A percentile compares a stretch with the other conserved stretches of the same genome.
These are phyloP conservation scores for Scaptomyza reducta DNA, from an alignment of 2,888 invertebrate species.

Conservation along the genomic window DNA sequence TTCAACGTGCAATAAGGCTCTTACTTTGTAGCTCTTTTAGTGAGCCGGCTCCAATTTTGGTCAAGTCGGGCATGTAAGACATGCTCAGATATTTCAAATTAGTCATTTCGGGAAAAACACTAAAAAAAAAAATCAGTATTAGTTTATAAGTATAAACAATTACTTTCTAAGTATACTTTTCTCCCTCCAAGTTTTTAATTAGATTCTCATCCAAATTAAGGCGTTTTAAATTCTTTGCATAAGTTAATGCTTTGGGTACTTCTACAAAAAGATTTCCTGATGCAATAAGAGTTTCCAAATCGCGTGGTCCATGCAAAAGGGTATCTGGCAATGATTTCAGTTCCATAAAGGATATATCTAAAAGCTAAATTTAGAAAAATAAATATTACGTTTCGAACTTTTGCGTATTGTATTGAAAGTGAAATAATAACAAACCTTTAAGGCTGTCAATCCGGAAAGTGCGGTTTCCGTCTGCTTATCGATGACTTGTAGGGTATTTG, in stretches of 20 bases:
- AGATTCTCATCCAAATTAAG: constrained; percentile 90
- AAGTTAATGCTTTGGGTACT: constrained; percentile 87
- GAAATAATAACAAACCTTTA: constrained; percentile 86
- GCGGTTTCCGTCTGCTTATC: constrained; percentile 88
- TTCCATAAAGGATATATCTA: constrained; percentile 89
- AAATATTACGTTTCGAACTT: neutral
- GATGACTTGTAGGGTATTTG: constrained; percentile 90
- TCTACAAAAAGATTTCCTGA: constrained; percentile 87
- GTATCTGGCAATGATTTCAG: constrained; percentile 87
- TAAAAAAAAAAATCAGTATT: constrained; percentile 71
- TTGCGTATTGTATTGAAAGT: neutral
- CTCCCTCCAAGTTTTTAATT: constrained; percentile 86
- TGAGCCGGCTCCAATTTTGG: constrained; percentile 85
- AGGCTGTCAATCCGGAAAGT: constrained; percentile 86
- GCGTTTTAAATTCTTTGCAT: constrained; percentile 86
- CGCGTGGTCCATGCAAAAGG: constrained; percentile 88
- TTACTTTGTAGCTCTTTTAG: constrained; percentile 86
- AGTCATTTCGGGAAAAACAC: constrained; percentile 87
- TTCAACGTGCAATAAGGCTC: neutral
- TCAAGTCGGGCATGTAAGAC: constrained; percentile 88
- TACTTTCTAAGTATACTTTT: constrained; percentile 77
- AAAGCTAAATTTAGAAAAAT: constrained; percentile 84
- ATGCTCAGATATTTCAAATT: constrained; percentile 88
- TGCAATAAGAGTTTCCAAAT: constrained; percentile 88
- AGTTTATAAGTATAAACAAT: neutral